A percentile compares a stretch with the other conserved stretches of the same genome.
Evolutionary conservation across 64 coral and sea anemone species (phyloP).

Genomic region (Montipora cactus): DNA sequence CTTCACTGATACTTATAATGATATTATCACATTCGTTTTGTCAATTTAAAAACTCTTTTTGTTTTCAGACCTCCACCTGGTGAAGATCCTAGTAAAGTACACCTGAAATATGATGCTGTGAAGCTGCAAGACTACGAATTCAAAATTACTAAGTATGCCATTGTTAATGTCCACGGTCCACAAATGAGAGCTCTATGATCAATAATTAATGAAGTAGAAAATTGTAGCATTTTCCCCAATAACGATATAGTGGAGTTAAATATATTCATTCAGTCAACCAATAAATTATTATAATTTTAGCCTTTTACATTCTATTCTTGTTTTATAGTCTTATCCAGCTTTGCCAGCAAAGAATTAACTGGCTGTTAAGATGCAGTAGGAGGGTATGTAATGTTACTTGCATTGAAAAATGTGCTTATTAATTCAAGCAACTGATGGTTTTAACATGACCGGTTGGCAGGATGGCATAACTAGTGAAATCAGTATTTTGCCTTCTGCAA

Average conservation of each 20-base stretch:
- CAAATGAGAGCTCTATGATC: too few relatives aligned
- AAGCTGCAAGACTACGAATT: conserved; percentile 88
- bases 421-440: too few relatives aligned
- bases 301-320: not conserved
- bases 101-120: conserved; percentile 95
- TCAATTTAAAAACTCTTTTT: not conserved
- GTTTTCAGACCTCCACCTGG: conserved; percentile 76
- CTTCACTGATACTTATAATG: too few relatives aligned
- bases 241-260: too few relatives aligned
- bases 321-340: conserved; percentile 75
- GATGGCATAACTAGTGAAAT: too few relatives aligned
- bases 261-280: not conserved
- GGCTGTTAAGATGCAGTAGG: conserved; percentile 87
- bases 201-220: too few relatives aligned
- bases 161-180: not conserved
- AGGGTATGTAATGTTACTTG: conserved; percentile 55
- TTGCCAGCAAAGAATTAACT: conserved; percentile 93
- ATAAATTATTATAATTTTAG: not conserved
- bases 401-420: too few relatives aligned
- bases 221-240: too few relatives aligned
- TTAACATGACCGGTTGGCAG: too few relatives aligned
- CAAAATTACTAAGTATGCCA: conserved; percentile 87
- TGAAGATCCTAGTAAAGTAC: conserved; percentile 68
- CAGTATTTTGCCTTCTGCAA: too few relatives aligned
- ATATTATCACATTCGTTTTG: not conserved